A percentile compares a stretch with the other conserved stretches of the same genome.
These are phyloP conservation scores for Macrotrachela quadricornifera DNA, from an alignment of 1,140 invertebrate genomes.

Conservation along the genomic window DNA sequence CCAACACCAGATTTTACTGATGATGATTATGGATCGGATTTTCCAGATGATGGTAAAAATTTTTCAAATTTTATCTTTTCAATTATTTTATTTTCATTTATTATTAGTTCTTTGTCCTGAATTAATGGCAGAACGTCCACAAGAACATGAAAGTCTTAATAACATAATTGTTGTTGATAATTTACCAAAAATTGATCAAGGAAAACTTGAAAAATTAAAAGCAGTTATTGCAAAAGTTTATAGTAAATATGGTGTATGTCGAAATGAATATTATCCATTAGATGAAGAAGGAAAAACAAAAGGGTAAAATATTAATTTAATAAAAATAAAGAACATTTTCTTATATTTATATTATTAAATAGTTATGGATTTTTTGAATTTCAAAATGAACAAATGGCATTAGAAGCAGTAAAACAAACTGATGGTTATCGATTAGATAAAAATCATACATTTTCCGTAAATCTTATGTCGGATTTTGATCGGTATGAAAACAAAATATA, in stretches of 20 bases:
- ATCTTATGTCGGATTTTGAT: constrained; percentile 84
- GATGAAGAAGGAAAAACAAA: constrained; percentile 62
- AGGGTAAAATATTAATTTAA: constrained; percentile 42
- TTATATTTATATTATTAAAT: neutral
- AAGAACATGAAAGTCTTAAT: constrained; percentile 80
- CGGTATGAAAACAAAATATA: constrained; percentile 52
- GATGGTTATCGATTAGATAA: constrained; percentile 93
- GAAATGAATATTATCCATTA: constrained; percentile 68
- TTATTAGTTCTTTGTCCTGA: constrained; percentile 31
- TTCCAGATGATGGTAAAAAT: too few species aligned
- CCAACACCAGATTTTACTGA: too few species aligned
- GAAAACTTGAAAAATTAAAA: constrained; percentile 70
- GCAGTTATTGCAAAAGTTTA: constrained; percentile 77
- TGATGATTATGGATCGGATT: too few species aligned
- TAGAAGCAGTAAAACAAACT: constrained; percentile 58
- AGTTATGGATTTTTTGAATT: constrained; percentile 78
- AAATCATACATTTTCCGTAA: constrained; percentile 76
- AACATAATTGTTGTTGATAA: constrained; percentile 87
- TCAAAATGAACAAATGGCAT: constrained; percentile 50
- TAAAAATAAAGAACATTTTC: neutral
- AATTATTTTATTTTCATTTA: neutral
- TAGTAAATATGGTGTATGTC: constrained; percentile 65
- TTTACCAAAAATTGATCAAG: constrained; percentile 72
- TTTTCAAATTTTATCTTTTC: too few species aligned
- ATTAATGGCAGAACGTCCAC: constrained; percentile 59